A percentile compares a stretch with the other conserved stretches of the same genome.
These are phyloP conservation scores for Cyclopterus lumpus DNA, from an alignment of 2,797 vertebrate genomes.

Conservation along the genomic window DNA sequence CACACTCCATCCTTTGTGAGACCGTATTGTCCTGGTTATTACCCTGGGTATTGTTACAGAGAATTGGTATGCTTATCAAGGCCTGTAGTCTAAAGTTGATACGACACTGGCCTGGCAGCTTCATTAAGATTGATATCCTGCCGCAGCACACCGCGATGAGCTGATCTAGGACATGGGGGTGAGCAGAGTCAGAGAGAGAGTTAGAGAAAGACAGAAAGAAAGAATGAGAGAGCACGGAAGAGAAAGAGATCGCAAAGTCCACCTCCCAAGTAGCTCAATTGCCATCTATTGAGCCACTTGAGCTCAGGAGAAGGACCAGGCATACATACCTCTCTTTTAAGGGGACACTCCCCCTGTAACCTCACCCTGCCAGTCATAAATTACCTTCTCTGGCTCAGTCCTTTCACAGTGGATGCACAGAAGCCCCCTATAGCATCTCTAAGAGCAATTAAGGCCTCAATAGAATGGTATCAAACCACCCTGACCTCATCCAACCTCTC, in stretches of 20 bases:
- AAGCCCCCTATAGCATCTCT: conserved; percentile 79
- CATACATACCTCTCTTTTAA: conserved; percentile 75
- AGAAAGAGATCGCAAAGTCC: conserved; percentile 50
- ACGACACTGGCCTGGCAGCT: conserved; percentile 74
- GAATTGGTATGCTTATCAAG: conserved; percentile 80
- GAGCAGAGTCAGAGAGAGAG: conserved; percentile 49
- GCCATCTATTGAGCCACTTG: conserved; percentile 73
- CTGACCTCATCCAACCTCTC: conserved; percentile 80
- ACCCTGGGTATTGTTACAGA: conserved; percentile 76
- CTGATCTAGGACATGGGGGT: conserved; percentile 63
- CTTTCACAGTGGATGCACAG: conserved; percentile 80
- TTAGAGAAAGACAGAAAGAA: conserved; percentile 44
- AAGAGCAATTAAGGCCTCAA: conserved; percentile 84
- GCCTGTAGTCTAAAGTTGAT: conserved; percentile 78
- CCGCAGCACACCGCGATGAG: conserved; percentile 66
- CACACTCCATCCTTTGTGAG: conserved; percentile 76
- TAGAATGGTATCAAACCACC: conserved; percentile 80
- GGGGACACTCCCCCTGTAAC: conserved; percentile 71
- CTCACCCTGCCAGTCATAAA: conserved; percentile 83
- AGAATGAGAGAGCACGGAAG: conserved; percentile 39
- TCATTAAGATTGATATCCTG: conserved; percentile 81
- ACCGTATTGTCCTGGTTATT: conserved; percentile 80
- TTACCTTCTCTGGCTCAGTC: conserved; percentile 71
- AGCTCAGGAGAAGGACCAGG: conserved; percentile 73
- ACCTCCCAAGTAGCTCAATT: conserved; percentile 78